Conservation (phyloP, 2,888 invertebrate genomes). For the Drosophila merina region DNA sequence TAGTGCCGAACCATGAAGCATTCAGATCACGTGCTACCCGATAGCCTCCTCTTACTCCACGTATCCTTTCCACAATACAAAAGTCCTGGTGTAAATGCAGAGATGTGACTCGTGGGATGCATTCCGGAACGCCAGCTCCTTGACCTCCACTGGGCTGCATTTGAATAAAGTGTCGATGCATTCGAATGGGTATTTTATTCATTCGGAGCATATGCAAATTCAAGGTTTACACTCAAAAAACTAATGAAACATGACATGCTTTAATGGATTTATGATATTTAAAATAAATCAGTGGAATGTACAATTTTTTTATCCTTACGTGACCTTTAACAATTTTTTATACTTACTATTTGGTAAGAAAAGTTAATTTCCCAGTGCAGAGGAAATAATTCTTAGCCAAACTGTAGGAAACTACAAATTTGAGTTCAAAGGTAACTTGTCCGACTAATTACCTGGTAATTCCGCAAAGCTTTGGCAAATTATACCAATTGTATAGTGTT, state of each 20-base stretch:
- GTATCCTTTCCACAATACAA: not conserved
- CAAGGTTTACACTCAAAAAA: not conserved
- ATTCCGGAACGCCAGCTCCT: conserved; percentile 1
- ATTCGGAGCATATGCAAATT: conserved; percentile 6
- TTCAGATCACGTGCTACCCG: conserved; percentile 43
- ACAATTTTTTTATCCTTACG: too few species aligned
- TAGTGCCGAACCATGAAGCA: not conserved
- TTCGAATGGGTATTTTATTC: conserved; percentile 19
- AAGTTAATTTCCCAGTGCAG: not conserved
- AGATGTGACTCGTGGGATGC: not conserved
- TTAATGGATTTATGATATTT: not conserved
- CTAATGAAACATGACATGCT: not conserved
- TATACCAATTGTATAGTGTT: not conserved
- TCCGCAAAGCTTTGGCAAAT: not conserved
- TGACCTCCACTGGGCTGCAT: conserved; percentile 18
- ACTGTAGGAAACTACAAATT: not conserved
- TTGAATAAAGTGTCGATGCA: conserved; percentile 19
- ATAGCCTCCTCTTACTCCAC: not conserved
- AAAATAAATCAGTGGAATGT: too few species aligned
- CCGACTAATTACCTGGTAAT: conserved; percentile 1
- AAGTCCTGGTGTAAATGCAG: not conserved
- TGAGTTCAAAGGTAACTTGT: conserved; percentile 1
- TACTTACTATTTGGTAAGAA: not conserved
- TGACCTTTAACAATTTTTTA: not conserved
- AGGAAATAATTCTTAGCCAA: not conserved